Evolutionary conservation across 1,140 invertebrate genomes (phyloP).

Genomic region (Ericerus pela): DNA sequence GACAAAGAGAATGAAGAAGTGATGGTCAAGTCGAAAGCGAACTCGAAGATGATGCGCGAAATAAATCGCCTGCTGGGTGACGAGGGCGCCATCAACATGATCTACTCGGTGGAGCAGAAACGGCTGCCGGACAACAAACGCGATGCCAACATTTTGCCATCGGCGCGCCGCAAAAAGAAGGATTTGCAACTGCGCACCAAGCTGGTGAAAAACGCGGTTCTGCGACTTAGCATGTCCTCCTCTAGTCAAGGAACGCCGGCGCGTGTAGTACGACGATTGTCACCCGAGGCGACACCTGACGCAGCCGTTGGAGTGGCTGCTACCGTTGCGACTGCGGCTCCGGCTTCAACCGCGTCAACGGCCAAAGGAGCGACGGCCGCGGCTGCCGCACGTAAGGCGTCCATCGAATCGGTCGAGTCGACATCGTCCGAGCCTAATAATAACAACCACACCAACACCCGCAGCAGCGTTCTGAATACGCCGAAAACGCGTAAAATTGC

Average conservation of each 20-base stretch:
- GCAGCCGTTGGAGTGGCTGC: background rate
- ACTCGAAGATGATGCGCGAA: slow-evolving; percentile 37
- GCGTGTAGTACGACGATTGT: slow-evolving; percentile 42
- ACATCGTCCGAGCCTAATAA: slow-evolving; percentile 31
- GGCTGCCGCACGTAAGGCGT: background rate
- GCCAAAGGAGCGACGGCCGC: background rate
- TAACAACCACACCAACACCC: no score
- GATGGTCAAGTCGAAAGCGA: background rate
- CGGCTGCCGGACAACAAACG: slow-evolving; percentile 17
- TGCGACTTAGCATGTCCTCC: slow-evolving; percentile 30
- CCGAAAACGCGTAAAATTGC: slow-evolving; percentile 31
- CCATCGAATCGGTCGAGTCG: slow-evolving; percentile 25
- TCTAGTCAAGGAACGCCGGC: slow-evolving; percentile 37
- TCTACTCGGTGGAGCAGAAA: slow-evolving; percentile 53
- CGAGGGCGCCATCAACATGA: slow-evolving; percentile 69
- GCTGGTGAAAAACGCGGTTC: slow-evolving; percentile 39
- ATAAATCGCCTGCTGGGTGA: slow-evolving; percentile 62
- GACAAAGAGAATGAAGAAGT: slow-evolving; percentile 8
- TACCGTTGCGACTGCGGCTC: no score
- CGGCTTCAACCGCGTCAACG: no score
- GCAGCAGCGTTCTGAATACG: slow-evolving; percentile 28
- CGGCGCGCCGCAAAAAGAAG: slow-evolving; percentile 24
- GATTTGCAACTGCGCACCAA: slow-evolving; percentile 29
- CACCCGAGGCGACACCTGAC: background rate
- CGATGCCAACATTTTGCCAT: slow-evolving; percentile 26